A percentile compares a stretch with the other conserved stretches of the same genome.
phyloP scores from a whole-genome alignment of 2,888 invertebrate species.

The Aphodius granarius region DNA sequence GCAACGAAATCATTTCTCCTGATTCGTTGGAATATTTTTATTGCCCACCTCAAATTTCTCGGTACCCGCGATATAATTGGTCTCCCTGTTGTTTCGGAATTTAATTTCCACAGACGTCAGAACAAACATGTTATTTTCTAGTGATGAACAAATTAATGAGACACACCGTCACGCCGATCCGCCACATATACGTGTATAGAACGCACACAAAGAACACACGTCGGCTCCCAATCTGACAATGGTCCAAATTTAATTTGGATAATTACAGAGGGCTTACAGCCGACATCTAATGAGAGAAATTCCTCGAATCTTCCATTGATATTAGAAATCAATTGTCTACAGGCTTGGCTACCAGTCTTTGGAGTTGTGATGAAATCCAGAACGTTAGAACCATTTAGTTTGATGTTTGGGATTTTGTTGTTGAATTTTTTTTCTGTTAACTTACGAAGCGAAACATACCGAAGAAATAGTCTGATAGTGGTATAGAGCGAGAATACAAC shows the following conservation, averaged over 20 bases:
- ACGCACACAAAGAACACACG: neutral
- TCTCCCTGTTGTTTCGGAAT: conserved; percentile 3
- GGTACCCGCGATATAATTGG: neutral
- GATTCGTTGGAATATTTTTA: neutral
- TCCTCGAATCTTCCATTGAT: neutral
- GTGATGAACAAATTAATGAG: neutral
- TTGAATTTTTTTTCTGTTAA: no score
- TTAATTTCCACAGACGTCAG: conserved; percentile 6
- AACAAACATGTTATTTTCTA: neutral
- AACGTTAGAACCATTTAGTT: no score
- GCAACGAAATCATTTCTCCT: neutral
- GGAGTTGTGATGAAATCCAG: neutral
- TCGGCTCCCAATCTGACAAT: neutral
- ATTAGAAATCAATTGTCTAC: neutral
- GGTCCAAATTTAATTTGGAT: neutral
- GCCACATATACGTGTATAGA: neutral
- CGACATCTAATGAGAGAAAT: neutral
- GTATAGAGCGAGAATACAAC: neutral
- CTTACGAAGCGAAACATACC: no score
- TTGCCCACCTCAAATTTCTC: neutral
- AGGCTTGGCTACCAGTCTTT: neutral
- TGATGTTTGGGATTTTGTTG: no score
- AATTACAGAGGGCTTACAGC: neutral
- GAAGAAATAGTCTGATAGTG: no score
- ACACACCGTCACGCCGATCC: neutral